Evolutionary conservation across 2,113 vertebrate species (phyloP).

Genomic region (Oenanthe melanoleuca): DNA sequence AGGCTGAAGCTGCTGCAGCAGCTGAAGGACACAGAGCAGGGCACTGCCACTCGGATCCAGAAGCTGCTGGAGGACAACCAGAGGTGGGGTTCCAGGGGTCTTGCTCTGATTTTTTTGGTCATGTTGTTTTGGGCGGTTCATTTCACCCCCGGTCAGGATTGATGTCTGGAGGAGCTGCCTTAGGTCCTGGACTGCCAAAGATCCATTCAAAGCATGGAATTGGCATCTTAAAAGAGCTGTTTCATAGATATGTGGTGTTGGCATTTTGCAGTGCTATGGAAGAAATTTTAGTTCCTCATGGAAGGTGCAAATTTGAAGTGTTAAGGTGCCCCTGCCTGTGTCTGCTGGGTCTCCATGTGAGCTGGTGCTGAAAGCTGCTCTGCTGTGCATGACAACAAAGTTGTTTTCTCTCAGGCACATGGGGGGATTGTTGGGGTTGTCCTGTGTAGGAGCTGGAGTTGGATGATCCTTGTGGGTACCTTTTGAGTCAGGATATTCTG

Average conservation of each 20-base stretch:
- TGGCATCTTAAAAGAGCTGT: not conserved
- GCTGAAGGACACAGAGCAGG: slow-evolving; percentile 81
- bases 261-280: not conserved
- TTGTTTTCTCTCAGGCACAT: not conserved
- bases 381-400: not conserved
- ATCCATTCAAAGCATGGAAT: not conserved
- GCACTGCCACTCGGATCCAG: slow-evolving; percentile 79
- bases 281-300: not conserved
- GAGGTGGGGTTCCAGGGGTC: slow-evolving; percentile 70
- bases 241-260: not conserved
- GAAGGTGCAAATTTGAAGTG: not conserved
- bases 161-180: not conserved
- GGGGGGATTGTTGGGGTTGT: not conserved
- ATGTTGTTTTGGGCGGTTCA: not conserved
- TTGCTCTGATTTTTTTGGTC: not conserved
- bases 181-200: not conserved
- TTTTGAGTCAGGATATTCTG: not conserved
- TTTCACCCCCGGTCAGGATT: not conserved
- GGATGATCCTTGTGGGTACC: not conserved
- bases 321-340: not conserved
- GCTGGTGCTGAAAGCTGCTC: not conserved
- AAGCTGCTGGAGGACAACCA: slow-evolving; percentile 86
- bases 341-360: not conserved
- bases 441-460: not conserved
- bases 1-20: slow-evolving; percentile 82